These are phyloP conservation scores for Drosophila lini DNA, from an alignment of 1,140 invertebrate genomes.

Conservation along the genomic window DNA sequence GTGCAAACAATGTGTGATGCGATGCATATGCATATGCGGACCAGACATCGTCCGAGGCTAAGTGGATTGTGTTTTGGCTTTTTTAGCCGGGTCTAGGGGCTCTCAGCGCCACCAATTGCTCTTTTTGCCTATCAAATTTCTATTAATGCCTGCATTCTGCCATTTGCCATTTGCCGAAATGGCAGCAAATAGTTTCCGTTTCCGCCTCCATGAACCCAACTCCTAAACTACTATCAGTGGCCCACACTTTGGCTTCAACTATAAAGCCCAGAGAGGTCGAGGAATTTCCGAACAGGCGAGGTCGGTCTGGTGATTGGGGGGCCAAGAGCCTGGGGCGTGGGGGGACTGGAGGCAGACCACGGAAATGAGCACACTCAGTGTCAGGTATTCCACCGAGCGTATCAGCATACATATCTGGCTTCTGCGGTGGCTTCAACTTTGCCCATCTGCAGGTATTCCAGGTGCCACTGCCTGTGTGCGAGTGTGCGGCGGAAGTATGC, in stretches of 20 bases:
- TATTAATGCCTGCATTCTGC: slow-evolving; percentile 63
- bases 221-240: slow-evolving; percentile 24
- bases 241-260: slow-evolving; percentile 43
- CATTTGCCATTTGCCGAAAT: slow-evolving; percentile 60
- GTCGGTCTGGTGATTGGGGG: background rate
- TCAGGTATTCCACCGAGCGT: slow-evolving; percentile 59
- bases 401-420: slow-evolving; percentile 61
- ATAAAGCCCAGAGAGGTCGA: slow-evolving; percentile 23
- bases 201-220: slow-evolving; percentile 25
- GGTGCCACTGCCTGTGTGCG: slow-evolving; percentile 17
- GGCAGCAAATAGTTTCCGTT: slow-evolving; percentile 80
- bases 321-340: background rate
- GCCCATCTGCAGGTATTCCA: slow-evolving; percentile 8
- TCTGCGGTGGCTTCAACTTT: slow-evolving; percentile 53
- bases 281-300: slow-evolving; percentile 51
- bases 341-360: slow-evolving; percentile 39
- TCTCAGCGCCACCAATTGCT: slow-evolving; percentile 14
- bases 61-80: slow-evolving; percentile 36
- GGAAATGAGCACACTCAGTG: slow-evolving; percentile 78
- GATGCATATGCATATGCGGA: slow-evolving; percentile 70
- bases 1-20: slow-evolving; percentile 76
- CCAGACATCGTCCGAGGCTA: slow-evolving; percentile 39
- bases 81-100: background rate
- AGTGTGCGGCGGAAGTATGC: slow-evolving; percentile 44
- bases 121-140: slow-evolving; percentile 75